These are phyloP conservation scores for Eleginops maclovinus DNA, from an alignment of 2,113 vertebrate genomes.

Conservation along the genomic window DNA sequence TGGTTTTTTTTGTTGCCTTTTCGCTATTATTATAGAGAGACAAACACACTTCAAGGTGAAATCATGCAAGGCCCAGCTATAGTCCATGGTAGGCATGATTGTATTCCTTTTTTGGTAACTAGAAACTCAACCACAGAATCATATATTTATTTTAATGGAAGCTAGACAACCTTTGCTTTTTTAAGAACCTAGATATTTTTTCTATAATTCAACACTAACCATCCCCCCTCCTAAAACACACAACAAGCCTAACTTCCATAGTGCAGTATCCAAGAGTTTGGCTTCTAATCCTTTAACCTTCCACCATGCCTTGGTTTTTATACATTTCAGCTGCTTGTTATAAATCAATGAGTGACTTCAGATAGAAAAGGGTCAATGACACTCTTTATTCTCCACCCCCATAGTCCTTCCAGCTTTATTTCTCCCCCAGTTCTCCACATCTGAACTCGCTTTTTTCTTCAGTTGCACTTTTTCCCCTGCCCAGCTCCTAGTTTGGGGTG, in stretches of 20 bases:
- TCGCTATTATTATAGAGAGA: no score
- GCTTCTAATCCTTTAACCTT: conserved; percentile 36
- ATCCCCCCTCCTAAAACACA: background rate
- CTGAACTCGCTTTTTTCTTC: conserved; percentile 42
- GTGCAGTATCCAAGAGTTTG: background rate
- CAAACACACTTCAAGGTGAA: no score
- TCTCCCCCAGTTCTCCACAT: conserved; percentile 15
- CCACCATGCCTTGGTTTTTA: conserved; percentile 2
- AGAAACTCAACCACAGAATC: background rate
- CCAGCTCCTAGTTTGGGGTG: conserved; percentile 59
- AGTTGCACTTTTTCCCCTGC: conserved; percentile 32
- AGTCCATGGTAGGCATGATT: background rate
- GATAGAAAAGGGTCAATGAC: conserved; percentile 33
- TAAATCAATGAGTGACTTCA: conserved; percentile 40
- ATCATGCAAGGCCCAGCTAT: no score
- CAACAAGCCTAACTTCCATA: background rate
- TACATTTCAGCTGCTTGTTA: conserved; percentile 33
- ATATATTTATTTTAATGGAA: background rate
- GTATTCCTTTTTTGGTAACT: background rate
- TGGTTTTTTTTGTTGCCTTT: no score
- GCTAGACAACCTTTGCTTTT: background rate
- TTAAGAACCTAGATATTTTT: background rate
- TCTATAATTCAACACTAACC: background rate
- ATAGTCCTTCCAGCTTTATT: background rate
- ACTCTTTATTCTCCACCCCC: conserved; percentile 13